A percentile compares a stretch with the other conserved stretches of the same genome.
These are phyloP conservation scores for Autographa gamma DNA, from an alignment of 2,888 invertebrate species.

Conservation along the genomic window DNA sequence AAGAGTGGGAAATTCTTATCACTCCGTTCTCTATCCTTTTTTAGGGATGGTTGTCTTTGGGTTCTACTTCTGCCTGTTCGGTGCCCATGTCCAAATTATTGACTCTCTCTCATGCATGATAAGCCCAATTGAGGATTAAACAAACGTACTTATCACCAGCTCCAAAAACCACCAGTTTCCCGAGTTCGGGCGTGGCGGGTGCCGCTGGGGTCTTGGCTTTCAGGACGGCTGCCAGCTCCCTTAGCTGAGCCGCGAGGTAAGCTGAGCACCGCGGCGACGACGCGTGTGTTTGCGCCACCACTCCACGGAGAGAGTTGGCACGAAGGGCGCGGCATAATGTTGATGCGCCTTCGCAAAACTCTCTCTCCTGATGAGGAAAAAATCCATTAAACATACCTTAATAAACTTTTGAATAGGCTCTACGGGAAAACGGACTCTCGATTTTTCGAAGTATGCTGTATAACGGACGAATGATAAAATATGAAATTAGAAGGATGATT, in stretches of 20 bases:
- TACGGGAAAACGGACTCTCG: too few relatives aligned
- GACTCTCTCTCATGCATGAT: too few relatives aligned
- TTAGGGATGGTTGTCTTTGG: too few relatives aligned
- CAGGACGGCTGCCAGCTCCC: conserved; percentile 79
- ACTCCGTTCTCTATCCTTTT: too few relatives aligned
- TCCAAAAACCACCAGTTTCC: conserved; percentile 84
- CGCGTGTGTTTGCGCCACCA: conserved; percentile 94
- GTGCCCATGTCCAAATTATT: too few relatives aligned
- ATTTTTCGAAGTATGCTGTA: too few relatives aligned
- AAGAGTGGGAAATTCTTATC: too few relatives aligned
- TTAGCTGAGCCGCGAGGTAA: conserved; percentile 91
- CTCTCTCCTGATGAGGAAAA: conserved; percentile 90
- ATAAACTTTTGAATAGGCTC: too few relatives aligned
- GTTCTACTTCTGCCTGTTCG: too few relatives aligned
- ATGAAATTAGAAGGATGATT: too few relatives aligned
- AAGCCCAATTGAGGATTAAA: not conserved
- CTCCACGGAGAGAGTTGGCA: conserved; percentile 91
- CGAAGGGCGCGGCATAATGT: conserved; percentile 92
- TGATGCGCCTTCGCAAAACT: conserved; percentile 94
- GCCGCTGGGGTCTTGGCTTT: conserved; percentile 76
- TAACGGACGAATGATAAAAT: too few relatives aligned
- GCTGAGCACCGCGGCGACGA: conserved; percentile 94
- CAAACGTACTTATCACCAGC: conserved; percentile 83
- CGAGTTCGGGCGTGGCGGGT: conserved; percentile 80
- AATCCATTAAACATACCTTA: too few relatives aligned